Evolutionary conservation across 2,888 invertebrate genomes (phyloP), one percentile per base, ranked within the genome.

Genomic region (Rhaphigaster nebulosa): DNA sequence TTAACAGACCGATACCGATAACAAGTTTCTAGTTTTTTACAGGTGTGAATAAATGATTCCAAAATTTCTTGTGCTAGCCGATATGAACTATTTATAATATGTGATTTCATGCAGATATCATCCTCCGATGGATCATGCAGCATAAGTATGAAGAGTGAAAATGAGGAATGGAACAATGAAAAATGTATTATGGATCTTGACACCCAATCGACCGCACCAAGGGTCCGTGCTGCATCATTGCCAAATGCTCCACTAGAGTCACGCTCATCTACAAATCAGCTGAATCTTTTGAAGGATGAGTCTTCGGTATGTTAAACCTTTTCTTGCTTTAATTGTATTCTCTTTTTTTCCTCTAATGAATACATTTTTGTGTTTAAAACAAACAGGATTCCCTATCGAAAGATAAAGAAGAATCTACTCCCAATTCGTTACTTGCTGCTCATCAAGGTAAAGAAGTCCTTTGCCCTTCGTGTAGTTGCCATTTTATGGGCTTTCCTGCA

Each of bases 401-500:
- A n/a, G 84, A 50, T n/a, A 84, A 84, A 50, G 84, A 84, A 84
- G 84, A 84, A 84, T 41, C 84, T 13, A 84, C n/a, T 13, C 84
- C 84, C n/a, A 84, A 84, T 38, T 90, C 91, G 13, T 91, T 92
- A 20, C 91, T 92, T 26, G 91, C 91, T 23, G 92, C 92, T 41
- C 92, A 93, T 84, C 92, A 92, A 90, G 91, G 91, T 90, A 92
- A 92, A 65, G 93, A 93, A 84, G 93, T 93, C 91, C 92, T 93
- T 90, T 93, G 93, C 91, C 93, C 93, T 20, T 91, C 93, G 23
- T 93, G 93, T 87, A 92, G 92, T 91, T 91, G 92, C 50, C 92
- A 92, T 65, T 93, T 93, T 91, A 92, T 93, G 91, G 93, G 93
- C 4, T 92, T 93, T 76, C 91, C 92, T 0, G 93, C 93, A 20